Base-by-base conservation (phyloP, 2,888 invertebrate species). In the Rhimphoctona megacephalus region DNA sequence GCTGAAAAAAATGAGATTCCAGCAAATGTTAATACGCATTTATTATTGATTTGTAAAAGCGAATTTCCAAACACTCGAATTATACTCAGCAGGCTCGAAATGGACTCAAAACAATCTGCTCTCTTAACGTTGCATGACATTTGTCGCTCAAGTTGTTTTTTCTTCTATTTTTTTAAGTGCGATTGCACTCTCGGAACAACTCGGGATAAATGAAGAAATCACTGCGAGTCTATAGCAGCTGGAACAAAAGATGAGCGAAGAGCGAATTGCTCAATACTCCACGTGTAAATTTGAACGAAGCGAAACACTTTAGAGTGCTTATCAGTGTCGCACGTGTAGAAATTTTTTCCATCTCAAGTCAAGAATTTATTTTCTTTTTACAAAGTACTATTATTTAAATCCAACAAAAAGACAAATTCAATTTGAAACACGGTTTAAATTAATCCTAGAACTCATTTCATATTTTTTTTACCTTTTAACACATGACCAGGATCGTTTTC, bases 201-300 rank as follows among this genome's bases (percentile, higher is more conserved):
- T 25, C 30, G 17, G 61, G 25, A 30, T 9, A 3, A 61, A 61
- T 61, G 30, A 30, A 30, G 61, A 30, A 61, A 61, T 61, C 61
- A 61, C 61, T 30, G 61, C 30, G 14, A 4, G 30, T 30, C 30
- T 9, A 17, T 30, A 61, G 61, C 61, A 30, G 61, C 61, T 30
- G 17, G 25, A n/a, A 17, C 14, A 11, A 5, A 30, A 61, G 11
- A 61, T 30, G 30, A 61, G 30, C 30, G 25, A 61, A 30, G 61
- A 61, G 61, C 61, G 61, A 61, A 61, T 30, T 61, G 61, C 25
- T 61, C 61, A 61, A 61, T 61, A 30, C 25, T 61, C 61, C 14
- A 30, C 61, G 61, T 30, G 25, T 30, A 30, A 25, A 30, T 61
- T 61, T 61, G 14, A 61, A 61, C 61, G 61, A 61, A 30, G 61